Conservation (phyloP, 2,888 invertebrate genomes). For the Pollenia amentaria region DNA sequence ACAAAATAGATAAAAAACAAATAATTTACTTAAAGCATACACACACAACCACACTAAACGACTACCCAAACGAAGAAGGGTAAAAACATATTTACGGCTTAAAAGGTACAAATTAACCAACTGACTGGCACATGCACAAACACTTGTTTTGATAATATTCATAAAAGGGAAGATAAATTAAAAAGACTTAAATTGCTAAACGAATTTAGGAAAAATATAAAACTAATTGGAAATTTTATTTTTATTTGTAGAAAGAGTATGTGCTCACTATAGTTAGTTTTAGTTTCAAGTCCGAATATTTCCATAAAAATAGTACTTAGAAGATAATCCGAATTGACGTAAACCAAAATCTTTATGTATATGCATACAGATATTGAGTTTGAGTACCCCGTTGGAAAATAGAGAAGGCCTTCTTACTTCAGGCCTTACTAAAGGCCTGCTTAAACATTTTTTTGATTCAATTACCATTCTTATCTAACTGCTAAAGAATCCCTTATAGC, state of each 20-base stretch:
- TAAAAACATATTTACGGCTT: conserved; percentile 47
- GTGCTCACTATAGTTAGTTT: background rate
- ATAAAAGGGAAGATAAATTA: conserved; percentile 48
- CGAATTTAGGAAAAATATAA: conserved; percentile 41
- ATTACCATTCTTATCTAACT: too few species aligned
- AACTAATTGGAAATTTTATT: conserved; percentile 56
- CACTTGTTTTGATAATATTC: conserved; percentile 33
- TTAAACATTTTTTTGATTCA: too few species aligned
- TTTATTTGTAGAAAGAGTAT: background rate
- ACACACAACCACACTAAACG: conserved; percentile 4
- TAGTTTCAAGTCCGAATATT: conserved; percentile 10
- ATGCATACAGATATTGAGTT: background rate
- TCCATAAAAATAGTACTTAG: conserved; percentile 1
- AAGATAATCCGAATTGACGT: too few species aligned
- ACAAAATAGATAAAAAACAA: conserved; percentile 46
- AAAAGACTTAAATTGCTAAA: conserved; percentile 67
- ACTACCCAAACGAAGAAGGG: conserved; percentile 37
- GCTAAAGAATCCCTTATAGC: too few species aligned
- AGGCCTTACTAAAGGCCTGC: too few species aligned
- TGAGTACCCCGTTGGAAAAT: too few species aligned
- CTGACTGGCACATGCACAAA: conserved; percentile 15
- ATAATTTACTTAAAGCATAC: conserved; percentile 48
- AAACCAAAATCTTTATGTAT: background rate
- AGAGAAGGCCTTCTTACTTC: too few species aligned
- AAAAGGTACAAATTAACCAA: conserved; percentile 38